These are phyloP conservation scores for Zenarchopterus dispar DNA, from an alignment of 2,797 vertebrate genomes.

Conservation along the genomic window DNA sequence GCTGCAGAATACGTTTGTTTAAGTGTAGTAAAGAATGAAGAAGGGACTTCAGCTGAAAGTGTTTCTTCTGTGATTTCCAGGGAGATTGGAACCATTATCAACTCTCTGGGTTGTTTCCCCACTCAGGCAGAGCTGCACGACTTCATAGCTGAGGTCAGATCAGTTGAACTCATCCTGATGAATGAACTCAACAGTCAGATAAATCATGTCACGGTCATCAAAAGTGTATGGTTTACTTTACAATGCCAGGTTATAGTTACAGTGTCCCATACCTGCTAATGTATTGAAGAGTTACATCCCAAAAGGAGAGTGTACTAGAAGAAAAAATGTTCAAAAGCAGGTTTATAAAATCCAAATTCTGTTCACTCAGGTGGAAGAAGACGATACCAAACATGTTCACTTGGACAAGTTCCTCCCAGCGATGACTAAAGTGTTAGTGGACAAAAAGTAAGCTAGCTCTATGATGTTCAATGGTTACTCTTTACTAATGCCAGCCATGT, in stretches of 20 bases:
- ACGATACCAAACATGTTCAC: constrained; percentile 85
- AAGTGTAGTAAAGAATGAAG: no score
- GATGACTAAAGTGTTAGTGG: constrained; percentile 88
- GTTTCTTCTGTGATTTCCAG: constrained; percentile 62
- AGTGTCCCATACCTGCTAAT: no score
- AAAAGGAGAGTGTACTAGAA: no score
- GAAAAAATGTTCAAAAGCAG: background rate
- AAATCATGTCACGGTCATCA: no score
- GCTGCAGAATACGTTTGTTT: no score
- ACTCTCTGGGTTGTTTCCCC: constrained; percentile 90
- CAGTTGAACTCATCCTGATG: background rate
- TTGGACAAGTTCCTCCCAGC: constrained; percentile 91
- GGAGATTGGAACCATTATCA: constrained; percentile 90
- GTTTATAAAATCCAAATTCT: background rate
- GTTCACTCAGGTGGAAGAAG: constrained; percentile 88
- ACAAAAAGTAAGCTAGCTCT: constrained; percentile 83
- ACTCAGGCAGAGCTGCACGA: constrained; percentile 88
- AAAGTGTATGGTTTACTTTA: no score
- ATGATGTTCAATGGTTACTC: background rate
- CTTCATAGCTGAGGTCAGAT: constrained; percentile 85
- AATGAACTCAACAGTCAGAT: background rate
- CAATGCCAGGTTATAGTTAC: no score
- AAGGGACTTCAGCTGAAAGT: no score
- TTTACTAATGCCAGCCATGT: background rate
- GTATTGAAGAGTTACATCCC: no score